phyloP scores from a whole-genome alignment of 2,888 invertebrate species.

The Norana najaformis region DNA sequence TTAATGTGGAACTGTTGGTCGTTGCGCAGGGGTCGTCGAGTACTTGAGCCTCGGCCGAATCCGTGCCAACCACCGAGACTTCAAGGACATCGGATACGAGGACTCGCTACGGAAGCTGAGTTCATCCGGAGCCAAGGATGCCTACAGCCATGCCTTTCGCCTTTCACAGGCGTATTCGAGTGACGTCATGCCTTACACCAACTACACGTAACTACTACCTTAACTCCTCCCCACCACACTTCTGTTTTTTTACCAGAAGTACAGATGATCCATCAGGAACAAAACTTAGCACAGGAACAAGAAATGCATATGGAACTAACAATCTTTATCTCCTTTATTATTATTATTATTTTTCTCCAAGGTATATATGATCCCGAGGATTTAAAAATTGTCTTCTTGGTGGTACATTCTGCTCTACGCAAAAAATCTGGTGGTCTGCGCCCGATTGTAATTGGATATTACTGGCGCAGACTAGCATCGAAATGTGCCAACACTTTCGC shows the following conservation, averaged over 20 bases:
- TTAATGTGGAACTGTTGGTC: background rate
- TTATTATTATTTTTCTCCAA: too few relatives aligned
- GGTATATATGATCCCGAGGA: too few relatives aligned
- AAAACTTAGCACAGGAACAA: too few relatives aligned
- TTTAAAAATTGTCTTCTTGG: too few relatives aligned
- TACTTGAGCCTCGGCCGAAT: slow-evolving; percentile 89
- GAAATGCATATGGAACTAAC: too few relatives aligned
- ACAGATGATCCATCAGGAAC: too few relatives aligned
- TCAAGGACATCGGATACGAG: slow-evolving; percentile 92
- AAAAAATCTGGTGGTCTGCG: too few relatives aligned
- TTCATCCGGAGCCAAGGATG: slow-evolving; percentile 52
- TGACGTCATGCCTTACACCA: slow-evolving; percentile 93
- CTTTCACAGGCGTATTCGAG: slow-evolving; percentile 92
- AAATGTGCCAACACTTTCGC: too few relatives aligned
- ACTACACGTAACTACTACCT: slow-evolving; percentile 82
- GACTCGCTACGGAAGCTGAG: slow-evolving; percentile 85
- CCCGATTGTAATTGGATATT: too few relatives aligned
- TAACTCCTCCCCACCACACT: background rate
- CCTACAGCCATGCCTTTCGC: slow-evolving; percentile 91
- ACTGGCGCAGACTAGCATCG: too few relatives aligned
- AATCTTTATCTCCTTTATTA: too few relatives aligned
- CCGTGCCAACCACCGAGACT: slow-evolving; percentile 87
- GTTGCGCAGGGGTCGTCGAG: slow-evolving; percentile 83
- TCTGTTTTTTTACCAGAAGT: background rate
- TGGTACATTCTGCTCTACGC: too few relatives aligned